Percentiles rank a stretch among this genome's conserved stretches.
Conservation (phyloP, 92 coral and sea anemone species). For the Phenganax subtilis region DNA sequence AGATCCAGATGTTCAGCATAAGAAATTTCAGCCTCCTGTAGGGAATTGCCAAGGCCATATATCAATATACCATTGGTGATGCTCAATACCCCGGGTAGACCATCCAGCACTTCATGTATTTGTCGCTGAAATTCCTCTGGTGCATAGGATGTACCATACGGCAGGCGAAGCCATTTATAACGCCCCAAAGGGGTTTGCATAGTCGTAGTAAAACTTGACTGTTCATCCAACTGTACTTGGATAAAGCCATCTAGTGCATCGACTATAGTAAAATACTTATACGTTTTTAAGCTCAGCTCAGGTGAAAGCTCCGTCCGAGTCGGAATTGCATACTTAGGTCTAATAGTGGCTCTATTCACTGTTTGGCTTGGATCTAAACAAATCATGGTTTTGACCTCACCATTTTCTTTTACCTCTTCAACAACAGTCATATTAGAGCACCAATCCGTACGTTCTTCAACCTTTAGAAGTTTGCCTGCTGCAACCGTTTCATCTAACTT, state of each 20-base stretch:
- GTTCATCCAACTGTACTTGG: constrained; percentile 37
- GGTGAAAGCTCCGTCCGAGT: constrained; percentile 3
- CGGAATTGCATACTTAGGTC: constrained; percentile 5
- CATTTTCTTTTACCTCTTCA: constrained; percentile 39
- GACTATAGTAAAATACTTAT: constrained; percentile 44
- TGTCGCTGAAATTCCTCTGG: constrained; percentile 40
- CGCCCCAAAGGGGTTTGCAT: constrained; percentile 44
- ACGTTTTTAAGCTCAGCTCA: constrained; percentile 36
- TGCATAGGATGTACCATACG: neutral
- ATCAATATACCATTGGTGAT: constrained; percentile 44
- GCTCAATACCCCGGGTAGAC: constrained; percentile 40
- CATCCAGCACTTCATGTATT: constrained; percentile 46
- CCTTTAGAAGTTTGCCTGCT: constrained; percentile 37
- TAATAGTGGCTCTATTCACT: constrained; percentile 43
- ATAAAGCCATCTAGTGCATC: constrained; percentile 47
- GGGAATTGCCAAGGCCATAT: constrained; percentile 42
- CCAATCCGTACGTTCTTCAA: constrained; percentile 42
- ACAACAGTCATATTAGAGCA: constrained; percentile 43
- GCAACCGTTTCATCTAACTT: constrained; percentile 46
- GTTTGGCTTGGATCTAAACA: constrained; percentile 49
- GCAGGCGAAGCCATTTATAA: constrained; percentile 22
- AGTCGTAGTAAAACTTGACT: constrained; percentile 42
- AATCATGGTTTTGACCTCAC: constrained; percentile 33
- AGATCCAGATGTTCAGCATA: constrained; percentile 36
- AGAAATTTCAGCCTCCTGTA: constrained; percentile 46